phyloP scores from a whole-genome alignment of 2,888 invertebrate species.

The Chrysomela aeneicollis region DNA sequence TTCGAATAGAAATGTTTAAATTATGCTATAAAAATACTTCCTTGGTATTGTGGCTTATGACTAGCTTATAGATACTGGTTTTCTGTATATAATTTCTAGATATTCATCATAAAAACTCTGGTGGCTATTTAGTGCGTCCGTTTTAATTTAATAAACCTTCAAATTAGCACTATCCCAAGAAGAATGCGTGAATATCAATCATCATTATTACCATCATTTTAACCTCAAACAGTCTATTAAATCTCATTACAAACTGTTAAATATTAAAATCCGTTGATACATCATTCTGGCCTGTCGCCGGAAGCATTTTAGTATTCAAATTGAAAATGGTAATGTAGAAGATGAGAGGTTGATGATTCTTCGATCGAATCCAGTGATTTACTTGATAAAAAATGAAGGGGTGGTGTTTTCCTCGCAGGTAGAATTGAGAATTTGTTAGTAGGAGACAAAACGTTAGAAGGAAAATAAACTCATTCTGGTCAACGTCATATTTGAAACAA shows the following conservation, averaged over 20 bases:
- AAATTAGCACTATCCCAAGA: conserved; percentile 18
- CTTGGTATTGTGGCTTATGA: not conserved
- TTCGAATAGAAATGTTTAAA: too few relatives aligned
- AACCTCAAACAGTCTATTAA: conserved; percentile 51
- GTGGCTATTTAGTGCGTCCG: conserved; percentile 9
- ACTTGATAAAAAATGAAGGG: not conserved
- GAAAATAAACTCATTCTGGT: too few relatives aligned
- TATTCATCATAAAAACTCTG: not conserved
- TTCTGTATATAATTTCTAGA: not conserved
- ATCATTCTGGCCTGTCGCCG: conserved; percentile 36
- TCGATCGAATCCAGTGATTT: not conserved
- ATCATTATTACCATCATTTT: conserved; percentile 24
- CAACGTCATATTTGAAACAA: too few relatives aligned
- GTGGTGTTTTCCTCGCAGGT: not conserved
- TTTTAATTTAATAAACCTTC: conserved; percentile 23
- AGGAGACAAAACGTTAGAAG: too few relatives aligned
- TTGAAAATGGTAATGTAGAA: conserved; percentile 19
- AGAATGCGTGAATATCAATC: conserved; percentile 26
- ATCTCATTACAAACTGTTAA: conserved; percentile 52
- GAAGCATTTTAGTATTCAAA: conserved; percentile 6
- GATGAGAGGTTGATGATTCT: conserved; percentile 4
- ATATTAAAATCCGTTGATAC: conserved; percentile 56
- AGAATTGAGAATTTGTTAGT: too few relatives aligned
- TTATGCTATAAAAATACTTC: not conserved
- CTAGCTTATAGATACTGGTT: not conserved